phyloP scores from a whole-genome alignment of 2,797 vertebrate genomes.

The Simalia tracyae region DNA sequence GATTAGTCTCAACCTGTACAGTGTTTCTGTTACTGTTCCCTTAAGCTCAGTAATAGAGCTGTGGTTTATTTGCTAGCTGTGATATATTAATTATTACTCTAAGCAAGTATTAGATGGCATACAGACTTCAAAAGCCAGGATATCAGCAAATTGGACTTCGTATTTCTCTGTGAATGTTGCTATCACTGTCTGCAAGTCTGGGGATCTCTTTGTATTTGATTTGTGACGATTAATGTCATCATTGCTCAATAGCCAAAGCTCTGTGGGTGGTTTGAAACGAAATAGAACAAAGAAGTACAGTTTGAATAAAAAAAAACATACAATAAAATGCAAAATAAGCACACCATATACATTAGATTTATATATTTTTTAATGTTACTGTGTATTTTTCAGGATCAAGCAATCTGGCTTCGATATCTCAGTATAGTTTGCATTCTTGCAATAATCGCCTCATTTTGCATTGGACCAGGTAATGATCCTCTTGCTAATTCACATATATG shows the following conservation, averaged over 20 bases:
- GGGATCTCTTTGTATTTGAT: background rate
- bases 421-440: slow-evolving; percentile 88
- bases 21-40: background rate
- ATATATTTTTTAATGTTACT: background rate
- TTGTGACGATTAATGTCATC: background rate
- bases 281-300: background rate
- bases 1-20: background rate
- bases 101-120: background rate
- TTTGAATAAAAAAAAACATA: background rate
- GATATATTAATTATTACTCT: background rate
- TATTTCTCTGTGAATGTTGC: background rate
- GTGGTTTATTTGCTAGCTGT: background rate
- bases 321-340: background rate
- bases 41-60: background rate
- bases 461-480: slow-evolving; percentile 87
- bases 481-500: accelerated
- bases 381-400: slow-evolving; percentile 70
- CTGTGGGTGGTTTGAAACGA: background rate
- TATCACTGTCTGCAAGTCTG: background rate
- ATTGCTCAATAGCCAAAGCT: background rate
- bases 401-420: slow-evolving; percentile 88
- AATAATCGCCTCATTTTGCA: slow-evolving; percentile 94
- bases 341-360: background rate
- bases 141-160: background rate
- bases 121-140: background rate